These are phyloP conservation scores for Rachycentron canadum DNA, from an alignment of 2,797 vertebrate genomes.

Conservation along the genomic window DNA sequence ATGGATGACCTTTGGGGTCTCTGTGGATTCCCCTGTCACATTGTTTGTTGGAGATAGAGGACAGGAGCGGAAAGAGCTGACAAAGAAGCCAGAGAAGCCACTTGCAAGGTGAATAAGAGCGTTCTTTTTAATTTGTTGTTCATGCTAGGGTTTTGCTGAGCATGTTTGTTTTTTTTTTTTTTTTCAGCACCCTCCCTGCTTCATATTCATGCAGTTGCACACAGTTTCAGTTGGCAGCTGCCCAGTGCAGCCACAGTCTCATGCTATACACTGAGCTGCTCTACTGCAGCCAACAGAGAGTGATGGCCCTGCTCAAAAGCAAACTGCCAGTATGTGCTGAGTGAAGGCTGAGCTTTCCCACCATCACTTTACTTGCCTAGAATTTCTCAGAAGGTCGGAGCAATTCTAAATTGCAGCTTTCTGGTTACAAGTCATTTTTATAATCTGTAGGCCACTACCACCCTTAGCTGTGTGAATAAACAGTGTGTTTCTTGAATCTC, in stretches of 20 bases:
- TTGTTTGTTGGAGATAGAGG: constrained; percentile 59
- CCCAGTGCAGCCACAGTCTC: constrained; percentile 46
- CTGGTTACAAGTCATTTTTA: constrained; percentile 53
- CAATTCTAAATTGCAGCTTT: constrained; percentile 45
- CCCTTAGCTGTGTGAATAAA: constrained; percentile 40
- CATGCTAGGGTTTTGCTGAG: constrained; percentile 63
- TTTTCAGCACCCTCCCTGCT: constrained; percentile 45
- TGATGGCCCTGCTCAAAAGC: constrained; percentile 66
- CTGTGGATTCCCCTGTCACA: constrained; percentile 65
- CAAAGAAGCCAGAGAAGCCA: constrained; percentile 53
- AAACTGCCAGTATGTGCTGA: constrained; percentile 57
- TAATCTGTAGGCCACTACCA: constrained; percentile 52
- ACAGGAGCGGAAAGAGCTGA: constrained; percentile 59
- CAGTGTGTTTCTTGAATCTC: constrained; percentile 48
- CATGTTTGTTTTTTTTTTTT: constrained; percentile 28
- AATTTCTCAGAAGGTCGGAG: constrained; percentile 55
- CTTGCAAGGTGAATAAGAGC: constrained; percentile 50
- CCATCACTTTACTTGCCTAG: constrained; percentile 58
- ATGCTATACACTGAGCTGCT: constrained; percentile 49
- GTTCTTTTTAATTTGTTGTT: constrained; percentile 49
- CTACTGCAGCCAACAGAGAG: constrained; percentile 38
- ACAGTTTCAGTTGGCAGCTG: constrained; percentile 58
- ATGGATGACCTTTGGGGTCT: constrained; percentile 77
- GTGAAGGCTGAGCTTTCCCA: constrained; percentile 57
- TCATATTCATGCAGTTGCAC: constrained; percentile 55